Conservation (phyloP, 2,888 invertebrate genomes). For the Acanthococcus lagerstroemiae region DNA sequence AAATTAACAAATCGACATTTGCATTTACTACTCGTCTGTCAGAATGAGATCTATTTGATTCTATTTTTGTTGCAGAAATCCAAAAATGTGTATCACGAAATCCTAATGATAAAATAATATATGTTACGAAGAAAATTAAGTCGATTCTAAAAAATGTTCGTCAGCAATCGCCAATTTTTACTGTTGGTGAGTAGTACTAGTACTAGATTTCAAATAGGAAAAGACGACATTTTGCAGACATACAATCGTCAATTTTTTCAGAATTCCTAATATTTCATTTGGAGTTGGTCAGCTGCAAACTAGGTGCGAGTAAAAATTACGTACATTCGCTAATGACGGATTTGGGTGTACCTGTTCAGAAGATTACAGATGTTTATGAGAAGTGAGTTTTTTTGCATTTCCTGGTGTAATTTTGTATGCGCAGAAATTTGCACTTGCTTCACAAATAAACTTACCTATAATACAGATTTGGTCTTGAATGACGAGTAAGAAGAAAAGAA, state of each 20-base stretch:
- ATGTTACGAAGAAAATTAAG: constrained; percentile 13
- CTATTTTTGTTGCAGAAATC: not conserved
- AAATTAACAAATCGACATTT: not conserved
- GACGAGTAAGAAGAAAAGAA: too few relatives aligned
- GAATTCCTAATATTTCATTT: constrained; percentile 69
- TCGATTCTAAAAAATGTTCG: constrained; percentile 8
- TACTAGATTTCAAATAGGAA: too few relatives aligned
- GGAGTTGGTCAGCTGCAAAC: constrained; percentile 64
- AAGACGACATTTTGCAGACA: too few relatives aligned
- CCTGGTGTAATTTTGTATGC: not conserved
- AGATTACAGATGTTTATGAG: constrained; percentile 25
- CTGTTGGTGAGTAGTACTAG: constrained; percentile 7
- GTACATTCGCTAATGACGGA: constrained; percentile 66
- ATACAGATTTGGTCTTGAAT: too few relatives aligned
- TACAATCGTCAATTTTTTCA: constrained; percentile 41
- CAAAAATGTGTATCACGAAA: constrained; percentile 18
- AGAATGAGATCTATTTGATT: not conserved
- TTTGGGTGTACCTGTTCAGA: constrained; percentile 54
- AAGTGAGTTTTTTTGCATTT: not conserved
- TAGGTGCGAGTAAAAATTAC: constrained; percentile 59
- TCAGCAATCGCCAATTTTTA: constrained; percentile 19
- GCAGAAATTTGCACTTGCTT: too few relatives aligned
- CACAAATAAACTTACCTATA: too few relatives aligned
- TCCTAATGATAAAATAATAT: constrained; percentile 18
- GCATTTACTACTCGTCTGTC: not conserved